phyloP scores from a whole-genome alignment of 2,888 invertebrate genomes.

The Nomada flava region DNA sequence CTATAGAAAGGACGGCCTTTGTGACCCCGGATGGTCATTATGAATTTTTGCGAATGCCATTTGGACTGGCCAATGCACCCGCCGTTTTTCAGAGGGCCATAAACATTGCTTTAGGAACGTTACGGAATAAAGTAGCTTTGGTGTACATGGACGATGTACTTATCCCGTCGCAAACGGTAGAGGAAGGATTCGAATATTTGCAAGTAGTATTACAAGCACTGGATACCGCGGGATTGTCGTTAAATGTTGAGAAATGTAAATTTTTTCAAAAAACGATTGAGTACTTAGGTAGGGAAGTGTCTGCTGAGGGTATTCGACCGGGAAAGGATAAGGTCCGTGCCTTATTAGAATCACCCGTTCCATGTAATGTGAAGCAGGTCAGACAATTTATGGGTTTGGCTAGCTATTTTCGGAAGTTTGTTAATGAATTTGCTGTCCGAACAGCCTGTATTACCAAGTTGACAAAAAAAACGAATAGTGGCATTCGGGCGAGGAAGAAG shows the following conservation, averaged over 20 bases:
- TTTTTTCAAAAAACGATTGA: constrained; percentile 67
- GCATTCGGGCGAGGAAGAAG: constrained; percentile 17
- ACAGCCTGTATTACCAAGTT: not conserved
- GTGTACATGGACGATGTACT: constrained; percentile 24
- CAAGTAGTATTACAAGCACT: too few relatives aligned
- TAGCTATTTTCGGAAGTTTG: too few relatives aligned
- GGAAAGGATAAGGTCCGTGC: constrained; percentile 18
- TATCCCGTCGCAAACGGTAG: constrained; percentile 19
- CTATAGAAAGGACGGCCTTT: too few relatives aligned
- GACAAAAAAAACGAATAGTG: not conserved
- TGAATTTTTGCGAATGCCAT: too few relatives aligned
- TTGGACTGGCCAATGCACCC: too few relatives aligned
- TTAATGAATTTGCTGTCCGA: too few relatives aligned
- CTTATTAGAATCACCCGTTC: not conserved
- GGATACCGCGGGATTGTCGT: constrained; percentile 19
- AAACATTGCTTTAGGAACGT: constrained; percentile 58
- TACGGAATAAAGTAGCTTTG: constrained; percentile 58
- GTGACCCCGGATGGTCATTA: too few relatives aligned
- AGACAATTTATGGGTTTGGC: too few relatives aligned
- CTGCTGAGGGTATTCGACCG: constrained; percentile 60
- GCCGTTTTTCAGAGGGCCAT: constrained; percentile 48
- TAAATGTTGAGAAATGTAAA: constrained; percentile 63
- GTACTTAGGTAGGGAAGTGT: constrained; percentile 74
- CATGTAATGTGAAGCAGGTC: not conserved
- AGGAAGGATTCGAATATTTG: too few relatives aligned